These are phyloP conservation scores for Passer domesticus DNA, from an alignment of 2,113 vertebrate genomes.

Conservation along the genomic window DNA sequence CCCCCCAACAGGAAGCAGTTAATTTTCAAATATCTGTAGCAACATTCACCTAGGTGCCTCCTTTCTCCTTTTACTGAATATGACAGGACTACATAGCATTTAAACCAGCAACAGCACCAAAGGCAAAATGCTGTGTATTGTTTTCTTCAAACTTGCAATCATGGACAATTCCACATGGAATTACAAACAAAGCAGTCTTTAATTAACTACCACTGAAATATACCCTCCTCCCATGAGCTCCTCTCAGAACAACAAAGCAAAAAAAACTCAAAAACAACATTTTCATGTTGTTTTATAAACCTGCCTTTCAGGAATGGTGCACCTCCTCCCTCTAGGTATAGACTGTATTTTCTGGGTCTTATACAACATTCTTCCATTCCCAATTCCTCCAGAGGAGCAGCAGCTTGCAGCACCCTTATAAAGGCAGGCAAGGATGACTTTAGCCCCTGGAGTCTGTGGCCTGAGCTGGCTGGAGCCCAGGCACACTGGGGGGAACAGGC, in stretches of 20 bases:
- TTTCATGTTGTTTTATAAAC: not conserved
- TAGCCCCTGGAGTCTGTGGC: fast-evolving
- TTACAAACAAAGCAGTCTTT: constrained; percentile 20
- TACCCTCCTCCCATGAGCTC: not conserved
- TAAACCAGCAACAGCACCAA: not conserved
- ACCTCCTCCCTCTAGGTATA: not conserved
- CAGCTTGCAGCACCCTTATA: not conserved
- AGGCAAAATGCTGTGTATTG: not conserved
- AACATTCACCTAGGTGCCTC: not conserved
- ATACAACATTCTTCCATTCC: not conserved
- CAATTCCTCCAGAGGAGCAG: not conserved
- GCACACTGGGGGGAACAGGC: not conserved
- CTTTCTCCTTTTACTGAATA: not conserved
- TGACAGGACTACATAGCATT: not conserved
- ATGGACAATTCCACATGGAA: not conserved
- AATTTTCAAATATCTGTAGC: not conserved
- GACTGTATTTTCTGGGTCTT: not conserved
- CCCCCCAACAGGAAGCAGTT: not conserved
- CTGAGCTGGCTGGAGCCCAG: not conserved
- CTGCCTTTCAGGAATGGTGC: not conserved
- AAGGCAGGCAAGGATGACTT: not conserved
- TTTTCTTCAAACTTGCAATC: not conserved
- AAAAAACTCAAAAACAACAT: not conserved
- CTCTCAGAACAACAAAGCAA: not conserved
- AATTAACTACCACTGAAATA: constrained; percentile 8